Evolutionary conservation across 92 coral and sea anemone genomes (phyloP).

Genomic region (Porites divaricata): DNA sequence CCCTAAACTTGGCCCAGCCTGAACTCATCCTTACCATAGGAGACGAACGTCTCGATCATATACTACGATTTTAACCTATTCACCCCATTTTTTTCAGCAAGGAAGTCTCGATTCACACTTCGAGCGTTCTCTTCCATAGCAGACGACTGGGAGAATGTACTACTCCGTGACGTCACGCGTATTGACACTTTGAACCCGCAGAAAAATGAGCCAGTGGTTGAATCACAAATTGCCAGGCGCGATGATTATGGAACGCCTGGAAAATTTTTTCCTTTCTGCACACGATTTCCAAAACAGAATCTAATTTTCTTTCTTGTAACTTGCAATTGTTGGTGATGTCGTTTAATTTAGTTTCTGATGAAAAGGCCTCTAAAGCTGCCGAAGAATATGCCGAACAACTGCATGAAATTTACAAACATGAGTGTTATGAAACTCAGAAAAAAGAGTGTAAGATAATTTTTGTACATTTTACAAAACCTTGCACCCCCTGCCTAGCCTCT

Average conservation of each 20-base stretch:
- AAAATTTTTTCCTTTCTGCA: neutral
- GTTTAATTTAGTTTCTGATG: slow-evolving; percentile 10
- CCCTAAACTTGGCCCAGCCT: slow-evolving; percentile 87
- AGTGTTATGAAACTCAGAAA: slow-evolving; percentile 84
- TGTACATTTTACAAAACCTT: too few species aligned
- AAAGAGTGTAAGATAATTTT: slow-evolving; percentile 79
- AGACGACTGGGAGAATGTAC: neutral
- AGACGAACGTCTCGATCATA: slow-evolving; percentile 10
- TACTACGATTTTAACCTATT: neutral
- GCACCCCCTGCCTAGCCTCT: too few species aligned
- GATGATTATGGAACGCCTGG: neutral
- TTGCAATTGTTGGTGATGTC: neutral
- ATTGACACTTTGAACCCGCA: slow-evolving; percentile 36
- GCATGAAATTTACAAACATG: slow-evolving; percentile 88
- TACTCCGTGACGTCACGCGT: slow-evolving; percentile 44
- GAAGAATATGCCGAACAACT: slow-evolving; percentile 80
- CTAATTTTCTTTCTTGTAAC: neutral
- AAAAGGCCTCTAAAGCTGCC: slow-evolving; percentile 59
- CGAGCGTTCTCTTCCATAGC: neutral
- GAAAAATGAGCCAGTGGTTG: slow-evolving; percentile 34
- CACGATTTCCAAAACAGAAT: neutral
- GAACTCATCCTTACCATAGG: slow-evolving; percentile 64
- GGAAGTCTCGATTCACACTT: slow-evolving; percentile 9
- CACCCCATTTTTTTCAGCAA: slow-evolving; percentile 34
- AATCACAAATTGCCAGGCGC: slow-evolving; percentile 14